A percentile compares a stretch with the other conserved stretches of the same genome.
Conservation (phyloP, 2,797 vertebrate genomes). For the Sebastes oblongus region DNA sequence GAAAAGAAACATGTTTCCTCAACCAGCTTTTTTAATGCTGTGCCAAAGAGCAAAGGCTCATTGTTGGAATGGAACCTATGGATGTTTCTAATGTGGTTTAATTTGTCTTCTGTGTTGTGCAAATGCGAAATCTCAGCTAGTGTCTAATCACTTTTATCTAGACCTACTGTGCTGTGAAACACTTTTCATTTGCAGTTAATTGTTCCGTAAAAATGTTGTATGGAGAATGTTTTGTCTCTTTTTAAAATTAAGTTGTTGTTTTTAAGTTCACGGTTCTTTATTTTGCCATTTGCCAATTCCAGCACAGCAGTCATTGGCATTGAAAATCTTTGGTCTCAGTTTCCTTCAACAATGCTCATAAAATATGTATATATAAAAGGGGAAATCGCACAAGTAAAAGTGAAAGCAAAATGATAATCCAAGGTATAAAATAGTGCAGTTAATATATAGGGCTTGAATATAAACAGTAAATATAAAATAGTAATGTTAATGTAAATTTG, state of each 20-base stretch:
- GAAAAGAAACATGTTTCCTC: conserved; percentile 19
- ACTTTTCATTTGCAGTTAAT: conserved; percentile 35
- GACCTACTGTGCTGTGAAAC: neutral
- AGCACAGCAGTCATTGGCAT: too few relatives aligned
- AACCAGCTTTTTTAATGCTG: conserved; percentile 20
- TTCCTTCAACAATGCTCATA: too few relatives aligned
- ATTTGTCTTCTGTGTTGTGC: conserved; percentile 21
- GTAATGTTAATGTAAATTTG: too few relatives aligned
- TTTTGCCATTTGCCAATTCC: too few relatives aligned
- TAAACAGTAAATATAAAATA: too few relatives aligned
- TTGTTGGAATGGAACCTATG: conserved; percentile 21
- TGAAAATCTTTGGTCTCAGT: too few relatives aligned
- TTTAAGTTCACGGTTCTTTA: too few relatives aligned
- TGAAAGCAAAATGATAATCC: too few relatives aligned
- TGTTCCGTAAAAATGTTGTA: neutral
- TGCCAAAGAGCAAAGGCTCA: conserved; percentile 23
- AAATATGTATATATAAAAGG: too few relatives aligned
- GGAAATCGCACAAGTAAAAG: too few relatives aligned
- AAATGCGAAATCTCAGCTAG: neutral
- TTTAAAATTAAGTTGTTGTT: neutral
- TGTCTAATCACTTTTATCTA: conserved; percentile 14
- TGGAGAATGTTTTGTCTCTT: neutral
- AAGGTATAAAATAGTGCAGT: too few relatives aligned
- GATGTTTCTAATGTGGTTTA: conserved; percentile 15
- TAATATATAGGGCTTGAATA: too few relatives aligned